Evolutionary conservation across 2,797 vertebrate species (phyloP).

Genomic region (Saxicola maurus): DNA sequence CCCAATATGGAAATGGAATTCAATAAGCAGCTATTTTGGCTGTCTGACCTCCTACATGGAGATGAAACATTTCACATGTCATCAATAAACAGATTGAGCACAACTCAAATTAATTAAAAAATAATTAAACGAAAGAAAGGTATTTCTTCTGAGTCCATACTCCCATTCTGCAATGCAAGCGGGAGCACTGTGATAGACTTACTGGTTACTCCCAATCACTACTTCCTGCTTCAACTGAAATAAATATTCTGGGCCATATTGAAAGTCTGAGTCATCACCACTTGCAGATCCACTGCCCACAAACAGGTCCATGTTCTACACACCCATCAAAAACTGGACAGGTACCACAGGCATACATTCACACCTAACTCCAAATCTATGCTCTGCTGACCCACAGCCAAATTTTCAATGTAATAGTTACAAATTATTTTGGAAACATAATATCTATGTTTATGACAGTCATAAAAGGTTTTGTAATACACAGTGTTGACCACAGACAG

Average conservation of each 20-base stretch:
- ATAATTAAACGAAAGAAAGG: neutral
- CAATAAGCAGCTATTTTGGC: neutral
- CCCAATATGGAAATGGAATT: neutral
- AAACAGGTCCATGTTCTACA: neutral
- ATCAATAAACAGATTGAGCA: neutral
- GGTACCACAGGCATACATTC: fast-evolving
- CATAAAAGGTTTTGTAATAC: neutral
- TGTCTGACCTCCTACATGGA: neutral
- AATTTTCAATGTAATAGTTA: neutral
- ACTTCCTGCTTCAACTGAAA: neutral
- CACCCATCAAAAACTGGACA: neutral
- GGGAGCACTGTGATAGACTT: fast-evolving
- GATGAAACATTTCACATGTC: neutral
- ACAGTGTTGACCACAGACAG: neutral
- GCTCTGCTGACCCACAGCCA: neutral
- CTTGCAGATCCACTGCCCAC: neutral
- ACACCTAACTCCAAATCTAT: neutral
- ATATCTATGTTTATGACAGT: neutral
- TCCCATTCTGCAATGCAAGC: neutral
- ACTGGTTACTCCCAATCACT: neutral
- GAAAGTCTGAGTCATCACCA: neutral
- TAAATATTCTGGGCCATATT: neutral
- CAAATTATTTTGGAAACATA: neutral
- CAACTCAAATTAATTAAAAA: neutral
- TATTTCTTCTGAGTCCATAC: neutral